Conservation (phyloP, 1,140 invertebrate species). For the Caerostris extrusa region DNA sequence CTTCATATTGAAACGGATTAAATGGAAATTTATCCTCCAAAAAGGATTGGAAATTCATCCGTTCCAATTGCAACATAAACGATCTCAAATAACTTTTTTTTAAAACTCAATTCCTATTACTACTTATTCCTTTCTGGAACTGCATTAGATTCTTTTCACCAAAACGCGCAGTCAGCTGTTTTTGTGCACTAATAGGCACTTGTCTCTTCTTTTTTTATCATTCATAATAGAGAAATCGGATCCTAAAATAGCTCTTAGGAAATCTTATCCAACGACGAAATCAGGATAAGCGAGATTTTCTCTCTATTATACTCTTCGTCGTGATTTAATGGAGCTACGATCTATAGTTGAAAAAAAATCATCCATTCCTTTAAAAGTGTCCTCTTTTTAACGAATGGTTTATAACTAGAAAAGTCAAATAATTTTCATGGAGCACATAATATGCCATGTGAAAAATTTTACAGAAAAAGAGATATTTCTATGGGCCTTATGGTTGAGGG, state of each 20-base stretch:
- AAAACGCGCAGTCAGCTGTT: background rate
- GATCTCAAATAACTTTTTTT: background rate
- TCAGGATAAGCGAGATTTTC: too few relatives aligned
- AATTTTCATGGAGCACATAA: too few relatives aligned
- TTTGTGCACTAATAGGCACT: background rate
- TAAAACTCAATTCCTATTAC: background rate
- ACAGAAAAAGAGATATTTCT: too few relatives aligned
- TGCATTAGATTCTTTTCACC: background rate
- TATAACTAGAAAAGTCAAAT: too few relatives aligned
- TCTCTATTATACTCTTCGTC: background rate
- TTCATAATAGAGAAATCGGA: background rate
- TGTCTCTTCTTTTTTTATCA: background rate
- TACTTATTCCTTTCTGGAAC: background rate
- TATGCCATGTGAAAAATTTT: too few relatives aligned
- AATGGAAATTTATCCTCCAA: too few relatives aligned
- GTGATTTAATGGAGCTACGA: background rate
- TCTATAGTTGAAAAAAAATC: too few relatives aligned
- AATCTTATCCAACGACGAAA: background rate
- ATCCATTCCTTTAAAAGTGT: too few relatives aligned
- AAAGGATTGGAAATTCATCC: background rate
- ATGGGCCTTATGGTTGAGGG: too few relatives aligned
- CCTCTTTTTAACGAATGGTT: too few relatives aligned
- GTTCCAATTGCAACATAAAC: background rate
- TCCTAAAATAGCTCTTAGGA: background rate
- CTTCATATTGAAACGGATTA: too few relatives aligned